Evolutionary conservation across 1,140 invertebrate genomes (phyloP).

Genomic region (Euwallacea fornicatus): DNA sequence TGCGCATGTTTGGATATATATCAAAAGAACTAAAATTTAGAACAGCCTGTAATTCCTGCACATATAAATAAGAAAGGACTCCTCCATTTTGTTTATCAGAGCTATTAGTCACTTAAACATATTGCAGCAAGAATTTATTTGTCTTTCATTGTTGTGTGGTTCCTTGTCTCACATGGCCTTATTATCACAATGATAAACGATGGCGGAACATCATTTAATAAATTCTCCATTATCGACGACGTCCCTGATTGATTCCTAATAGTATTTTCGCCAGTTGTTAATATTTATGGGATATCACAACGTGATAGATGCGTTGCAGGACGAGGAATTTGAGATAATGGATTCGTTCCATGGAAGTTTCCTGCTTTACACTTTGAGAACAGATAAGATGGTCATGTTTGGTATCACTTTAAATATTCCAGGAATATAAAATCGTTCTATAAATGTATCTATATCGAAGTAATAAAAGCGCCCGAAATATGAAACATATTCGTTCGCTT

Average conservation of each 20-base stretch:
- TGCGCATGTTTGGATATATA: too few species aligned
- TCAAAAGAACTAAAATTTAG: too few species aligned
- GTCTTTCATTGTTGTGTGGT: too few species aligned
- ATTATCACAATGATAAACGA: constrained; percentile 10
- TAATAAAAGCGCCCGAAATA: background rate
- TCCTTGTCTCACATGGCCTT: too few species aligned
- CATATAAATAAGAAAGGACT: background rate
- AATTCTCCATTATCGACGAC: background rate
- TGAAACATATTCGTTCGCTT: constrained; percentile 2
- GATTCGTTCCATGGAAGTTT: too few species aligned
- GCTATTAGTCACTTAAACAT: too few species aligned
- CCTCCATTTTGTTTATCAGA: background rate
- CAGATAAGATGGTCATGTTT: too few species aligned
- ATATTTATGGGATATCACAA: constrained; percentile 10
- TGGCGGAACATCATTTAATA: constrained; percentile 12
- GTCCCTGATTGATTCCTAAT: constrained; percentile 15
- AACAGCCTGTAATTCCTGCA: too few species aligned
- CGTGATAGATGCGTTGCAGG: background rate
- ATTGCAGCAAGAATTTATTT: too few species aligned
- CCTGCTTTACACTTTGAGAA: too few species aligned
- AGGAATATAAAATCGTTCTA: too few species aligned
- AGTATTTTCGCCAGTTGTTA: background rate
- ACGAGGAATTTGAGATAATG: background rate
- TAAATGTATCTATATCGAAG: background rate
- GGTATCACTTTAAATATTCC: too few species aligned